A percentile compares a stretch with the other conserved stretches of the same genome.
Evolutionary conservation across 2,797 vertebrate species (phyloP).

Genomic region (Muraenolepis orangiensis): DNA sequence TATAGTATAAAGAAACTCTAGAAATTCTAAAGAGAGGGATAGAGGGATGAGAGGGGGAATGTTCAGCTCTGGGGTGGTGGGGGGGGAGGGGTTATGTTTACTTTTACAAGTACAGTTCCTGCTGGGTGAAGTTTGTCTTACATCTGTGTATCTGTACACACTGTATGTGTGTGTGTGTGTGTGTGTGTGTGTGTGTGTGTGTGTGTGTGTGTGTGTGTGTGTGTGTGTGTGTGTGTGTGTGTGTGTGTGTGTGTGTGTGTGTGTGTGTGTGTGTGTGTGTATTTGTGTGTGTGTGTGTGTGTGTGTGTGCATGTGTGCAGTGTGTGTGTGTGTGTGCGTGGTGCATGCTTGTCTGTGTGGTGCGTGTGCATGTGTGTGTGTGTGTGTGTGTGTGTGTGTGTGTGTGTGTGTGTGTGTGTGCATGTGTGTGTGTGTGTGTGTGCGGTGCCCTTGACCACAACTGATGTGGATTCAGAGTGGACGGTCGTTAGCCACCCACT

Average conservation of each 20-base stretch:
- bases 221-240: too few species aligned
- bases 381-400: too few species aligned
- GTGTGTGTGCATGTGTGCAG: not conserved
- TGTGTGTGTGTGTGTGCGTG: not conserved
- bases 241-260: too few species aligned
- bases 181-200: too few species aligned
- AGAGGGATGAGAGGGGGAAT: not conserved
- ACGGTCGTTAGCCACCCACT: constrained; percentile 60
- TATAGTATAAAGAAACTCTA: not conserved
- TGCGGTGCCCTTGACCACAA: constrained; percentile 50
- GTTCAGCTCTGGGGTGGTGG: too few species aligned
- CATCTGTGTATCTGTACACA: not conserved
- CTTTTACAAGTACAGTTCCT: not conserved
- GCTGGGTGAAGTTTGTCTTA: constrained; percentile 20
- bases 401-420: too few species aligned
- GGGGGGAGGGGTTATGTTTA: not conserved
- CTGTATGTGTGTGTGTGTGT: too few species aligned
- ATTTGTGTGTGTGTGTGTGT: too few species aligned
- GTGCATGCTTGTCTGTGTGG: too few species aligned
- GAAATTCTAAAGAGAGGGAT: not conserved
- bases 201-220: too few species aligned
- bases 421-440: constrained; percentile 3
- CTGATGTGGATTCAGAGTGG: constrained; percentile 47
- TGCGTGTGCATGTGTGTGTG: too few species aligned
- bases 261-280: too few species aligned